phyloP scores from a whole-genome alignment of 2,797 vertebrate species.

The Siniperca obscura region DNA sequence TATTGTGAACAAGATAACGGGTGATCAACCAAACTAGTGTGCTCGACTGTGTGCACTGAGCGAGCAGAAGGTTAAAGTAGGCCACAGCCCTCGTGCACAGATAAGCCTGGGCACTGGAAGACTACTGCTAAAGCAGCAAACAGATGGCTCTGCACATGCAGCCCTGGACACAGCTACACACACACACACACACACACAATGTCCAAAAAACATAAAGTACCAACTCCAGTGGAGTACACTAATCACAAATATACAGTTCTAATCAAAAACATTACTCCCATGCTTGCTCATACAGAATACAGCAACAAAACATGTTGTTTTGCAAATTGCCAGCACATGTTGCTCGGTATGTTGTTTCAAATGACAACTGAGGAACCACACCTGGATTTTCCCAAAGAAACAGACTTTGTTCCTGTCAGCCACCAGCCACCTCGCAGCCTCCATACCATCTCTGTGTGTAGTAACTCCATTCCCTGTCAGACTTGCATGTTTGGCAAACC shows the following conservation, averaged over 20 bases:
- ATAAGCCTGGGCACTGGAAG: slow-evolving; percentile 81
- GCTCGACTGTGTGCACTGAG: slow-evolving; percentile 51
- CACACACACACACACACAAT: slow-evolving; percentile 49
- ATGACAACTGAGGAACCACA: slow-evolving; percentile 45
- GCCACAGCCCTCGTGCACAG: slow-evolving; percentile 79
- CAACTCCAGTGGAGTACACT: slow-evolving; percentile 55
- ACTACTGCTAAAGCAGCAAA: slow-evolving; percentile 79
- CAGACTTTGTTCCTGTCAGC: slow-evolving; percentile 21
- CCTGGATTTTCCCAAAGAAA: slow-evolving; percentile 33
- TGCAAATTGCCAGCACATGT: slow-evolving; percentile 19
- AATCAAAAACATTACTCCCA: slow-evolving; percentile 36
- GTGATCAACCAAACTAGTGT: slow-evolving; percentile 49
- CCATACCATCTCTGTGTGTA: slow-evolving; percentile 29
- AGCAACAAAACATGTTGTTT: slow-evolving; percentile 4
- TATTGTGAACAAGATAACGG: slow-evolving; percentile 31
- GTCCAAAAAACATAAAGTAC: slow-evolving; percentile 56
- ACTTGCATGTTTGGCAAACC: slow-evolving; percentile 68
- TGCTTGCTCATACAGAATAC: slow-evolving; percentile 11
- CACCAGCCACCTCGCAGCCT: slow-evolving; percentile 41
- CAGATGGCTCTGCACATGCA: slow-evolving; percentile 82
- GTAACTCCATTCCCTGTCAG: slow-evolving; percentile 61
- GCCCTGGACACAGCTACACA: slow-evolving; percentile 58
- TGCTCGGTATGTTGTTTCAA: slow-evolving; percentile 23
- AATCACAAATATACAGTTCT: slow-evolving; percentile 56
- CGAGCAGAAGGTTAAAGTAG: slow-evolving; percentile 84